Percentiles rank a stretch among this genome's conserved stretches.
These are phyloP conservation scores for Natator depressus DNA, from an alignment of 2,113 vertebrate species.

Conservation along the genomic window DNA sequence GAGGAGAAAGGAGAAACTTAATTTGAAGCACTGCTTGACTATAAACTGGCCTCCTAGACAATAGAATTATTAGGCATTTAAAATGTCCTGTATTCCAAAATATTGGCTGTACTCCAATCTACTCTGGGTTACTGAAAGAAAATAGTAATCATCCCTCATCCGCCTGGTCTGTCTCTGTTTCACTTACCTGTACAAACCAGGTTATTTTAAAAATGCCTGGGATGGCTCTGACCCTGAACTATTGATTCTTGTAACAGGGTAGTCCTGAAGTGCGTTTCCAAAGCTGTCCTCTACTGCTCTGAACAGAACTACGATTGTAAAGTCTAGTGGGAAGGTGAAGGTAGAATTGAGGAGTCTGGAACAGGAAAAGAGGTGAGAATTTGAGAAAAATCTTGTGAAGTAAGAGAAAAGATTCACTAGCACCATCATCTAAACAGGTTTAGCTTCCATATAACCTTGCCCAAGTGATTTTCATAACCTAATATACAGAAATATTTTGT, in stretches of 20 bases:
- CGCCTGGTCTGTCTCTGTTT: not conserved
- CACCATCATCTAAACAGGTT: not conserved
- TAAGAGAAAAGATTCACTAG: constrained; percentile 17
- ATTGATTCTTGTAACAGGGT: constrained; percentile 8
- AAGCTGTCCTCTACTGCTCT: not conserved
- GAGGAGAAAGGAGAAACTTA: constrained; percentile 71
- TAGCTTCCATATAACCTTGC: not conserved
- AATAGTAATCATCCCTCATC: not conserved
- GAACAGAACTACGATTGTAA: not conserved
- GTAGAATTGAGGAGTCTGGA: constrained; percentile 18
- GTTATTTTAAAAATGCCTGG: not conserved
- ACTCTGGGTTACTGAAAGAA: not conserved
- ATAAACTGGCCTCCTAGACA: constrained; percentile 44
- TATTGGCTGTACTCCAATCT: not conserved
- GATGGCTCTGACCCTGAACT: constrained; percentile 2
- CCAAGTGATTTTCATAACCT: not conserved
- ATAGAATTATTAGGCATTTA: constrained; percentile 56
- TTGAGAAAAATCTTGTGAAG: not conserved
- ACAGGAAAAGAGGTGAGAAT: not conserved
- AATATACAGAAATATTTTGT: not conserved
- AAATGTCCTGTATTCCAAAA: not conserved
- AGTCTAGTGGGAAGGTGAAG: not conserved
- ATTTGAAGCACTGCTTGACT: constrained; percentile 63
- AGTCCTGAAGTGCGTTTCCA: constrained; percentile 14
- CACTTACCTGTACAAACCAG: not conserved